Base-by-base conservation (phyloP, 2,888 invertebrate genomes). In the Acrobasis consociella region DNA sequence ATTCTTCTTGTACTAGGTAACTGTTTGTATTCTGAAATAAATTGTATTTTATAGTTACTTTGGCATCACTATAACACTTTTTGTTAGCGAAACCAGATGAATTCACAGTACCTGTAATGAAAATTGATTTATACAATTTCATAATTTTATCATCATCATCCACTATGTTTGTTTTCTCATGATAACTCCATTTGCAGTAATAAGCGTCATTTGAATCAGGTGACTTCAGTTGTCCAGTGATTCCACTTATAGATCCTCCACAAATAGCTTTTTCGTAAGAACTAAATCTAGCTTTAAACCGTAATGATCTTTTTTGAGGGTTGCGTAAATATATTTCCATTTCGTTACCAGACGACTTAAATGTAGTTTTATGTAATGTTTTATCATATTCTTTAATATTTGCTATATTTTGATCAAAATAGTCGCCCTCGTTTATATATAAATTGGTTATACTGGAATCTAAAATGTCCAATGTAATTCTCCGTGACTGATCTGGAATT, bases 201-300 rank as follows among this genome's bases (percentile, higher is more conserved):
- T 83, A 91, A 5, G 87, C 74, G 49, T 73, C 72, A 31, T 83
- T 73, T 1, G 87, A 52, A 37, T 73, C 62, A 8, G 89, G 90
- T 22, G 88, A 86, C 13, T 62, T 58, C 17, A 92, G 64, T 63
- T 78, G 72, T 22, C 88, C 87, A 63, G 62, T 75, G 8, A 71
- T 61, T 3, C 81, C 85, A 42, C 63, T 73, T 38, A 91, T 66
- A 39, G 74, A 69, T 62, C 85, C 89, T 5, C 91, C 92, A 67
- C 91, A 92, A 51, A 89, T 61, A 11, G 83, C 77, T 65, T 93
- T 89, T 71, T 95, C 93, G 60, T 94, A 85, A 0, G 96, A 95
- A n/a, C 89, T 91, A 80, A 95, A 98, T 58, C 86, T 93, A 0
- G 96, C 94, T 83, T 94, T 95, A 77, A 97, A 96, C n/a, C 97